A percentile compares a stretch with the other conserved stretches of the same genome.
Conservation (phyloP, 2,888 invertebrate genomes). For the Pimpla rufipes region DNA sequence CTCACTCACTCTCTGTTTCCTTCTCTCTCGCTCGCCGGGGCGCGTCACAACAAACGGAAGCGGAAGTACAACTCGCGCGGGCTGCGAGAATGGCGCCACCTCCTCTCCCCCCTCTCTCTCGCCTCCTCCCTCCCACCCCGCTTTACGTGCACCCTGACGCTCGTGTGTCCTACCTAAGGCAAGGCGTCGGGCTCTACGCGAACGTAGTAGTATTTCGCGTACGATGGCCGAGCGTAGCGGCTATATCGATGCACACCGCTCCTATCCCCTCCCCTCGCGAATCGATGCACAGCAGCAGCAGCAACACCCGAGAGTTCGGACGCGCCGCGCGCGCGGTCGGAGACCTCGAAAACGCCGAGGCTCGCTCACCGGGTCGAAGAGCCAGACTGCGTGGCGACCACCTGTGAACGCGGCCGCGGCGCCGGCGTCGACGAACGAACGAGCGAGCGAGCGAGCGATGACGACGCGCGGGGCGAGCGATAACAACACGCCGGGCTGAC, state of each 20-base stretch:
- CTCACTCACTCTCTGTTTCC: no score
- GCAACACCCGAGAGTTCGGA: constrained; percentile 46
- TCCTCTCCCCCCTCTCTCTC: not conserved
- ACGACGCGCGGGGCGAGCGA: not conserved
- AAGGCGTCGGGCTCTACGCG: not conserved
- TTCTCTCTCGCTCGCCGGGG: constrained; percentile 40
- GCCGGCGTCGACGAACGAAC: constrained; percentile 78
- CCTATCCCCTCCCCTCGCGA: constrained; percentile 23
- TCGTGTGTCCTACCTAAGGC: not conserved
- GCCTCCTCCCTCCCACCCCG: no score
- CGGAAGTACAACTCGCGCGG: constrained; percentile 74
- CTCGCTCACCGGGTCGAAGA: constrained; percentile 75
- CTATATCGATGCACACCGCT: not conserved
- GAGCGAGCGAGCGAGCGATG: not conserved
- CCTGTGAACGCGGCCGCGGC: constrained; percentile 80
- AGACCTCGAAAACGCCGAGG: constrained; percentile 78
- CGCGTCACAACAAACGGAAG: constrained; percentile 79
- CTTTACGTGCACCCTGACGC: no score
- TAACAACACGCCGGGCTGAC: no score
- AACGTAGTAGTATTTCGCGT: not conserved
- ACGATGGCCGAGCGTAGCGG: not conserved
- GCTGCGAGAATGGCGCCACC: not conserved
- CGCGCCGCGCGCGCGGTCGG: constrained; percentile 74
- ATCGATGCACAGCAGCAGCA: constrained; percentile 56
- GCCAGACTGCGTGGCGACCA: constrained; percentile 84